Percentiles rank a stretch among this genome's conserved stretches.
Conservation (phyloP, 2,797 vertebrate species). For the Argentina silus region DNA sequence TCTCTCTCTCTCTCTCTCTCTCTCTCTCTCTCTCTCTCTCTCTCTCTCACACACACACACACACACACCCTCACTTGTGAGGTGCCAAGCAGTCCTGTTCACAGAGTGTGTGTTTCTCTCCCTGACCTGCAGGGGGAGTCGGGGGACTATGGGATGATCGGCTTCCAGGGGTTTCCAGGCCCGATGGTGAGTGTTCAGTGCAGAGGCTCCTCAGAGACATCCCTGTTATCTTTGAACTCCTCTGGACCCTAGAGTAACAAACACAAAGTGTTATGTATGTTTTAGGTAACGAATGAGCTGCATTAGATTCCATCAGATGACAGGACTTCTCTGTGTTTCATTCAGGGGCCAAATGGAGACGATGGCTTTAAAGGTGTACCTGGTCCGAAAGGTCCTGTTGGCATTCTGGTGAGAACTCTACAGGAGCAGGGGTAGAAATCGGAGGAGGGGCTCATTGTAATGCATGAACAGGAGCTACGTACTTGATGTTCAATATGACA, state of each 20-base stretch:
- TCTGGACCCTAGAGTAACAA: not conserved
- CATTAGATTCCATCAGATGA: not conserved
- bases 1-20: too few species aligned
- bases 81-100: not conserved
- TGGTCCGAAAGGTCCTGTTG: slow-evolving; percentile 90
- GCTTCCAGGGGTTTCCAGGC: slow-evolving; percentile 92
- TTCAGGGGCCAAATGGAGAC: slow-evolving; percentile 89
- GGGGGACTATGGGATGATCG: slow-evolving; percentile 87
- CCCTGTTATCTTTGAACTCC: not conserved
- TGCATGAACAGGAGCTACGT: not conserved
- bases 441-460: not conserved
- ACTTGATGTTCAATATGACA: not conserved
- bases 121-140: slow-evolving; percentile 83
- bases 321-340: slow-evolving; percentile 16
- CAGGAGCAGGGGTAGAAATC: not conserved
- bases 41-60: not conserved
- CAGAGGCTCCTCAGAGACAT: not conserved
- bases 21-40: too few species aligned
- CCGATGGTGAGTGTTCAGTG: slow-evolving; percentile 82
- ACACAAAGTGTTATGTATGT: not conserved
- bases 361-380: slow-evolving; percentile 83
- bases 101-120: slow-evolving; percentile 31
- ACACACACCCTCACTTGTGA: not conserved
- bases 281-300: not conserved
- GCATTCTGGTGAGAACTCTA: slow-evolving; percentile 83